These are phyloP conservation scores for Lithophane semibrunnea DNA, from an alignment of 2,888 invertebrate species.

Conservation along the genomic window DNA sequence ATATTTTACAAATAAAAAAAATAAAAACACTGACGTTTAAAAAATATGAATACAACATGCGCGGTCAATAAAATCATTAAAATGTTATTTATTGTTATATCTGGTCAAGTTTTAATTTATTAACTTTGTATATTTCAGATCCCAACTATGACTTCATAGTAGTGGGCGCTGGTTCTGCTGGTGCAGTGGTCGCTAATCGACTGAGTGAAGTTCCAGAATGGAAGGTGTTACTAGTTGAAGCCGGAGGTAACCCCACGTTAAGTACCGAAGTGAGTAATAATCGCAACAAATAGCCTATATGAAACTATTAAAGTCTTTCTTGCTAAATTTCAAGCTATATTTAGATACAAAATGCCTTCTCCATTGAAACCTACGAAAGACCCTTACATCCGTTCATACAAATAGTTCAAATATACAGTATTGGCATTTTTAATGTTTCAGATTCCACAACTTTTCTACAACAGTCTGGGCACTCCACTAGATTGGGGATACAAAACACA, in stretches of 20 bases:
- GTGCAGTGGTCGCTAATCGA: slow-evolving; percentile 91
- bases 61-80: neutral
- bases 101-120: neutral
- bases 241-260: slow-evolving; percentile 91
- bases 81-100: neutral
- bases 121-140: slow-evolving; percentile 67
- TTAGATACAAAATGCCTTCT: neutral
- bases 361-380: neutral
- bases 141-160: slow-evolving; percentile 91
- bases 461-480: slow-evolving; percentile 72
- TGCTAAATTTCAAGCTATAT: neutral
- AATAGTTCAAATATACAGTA: neutral
- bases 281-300: neutral
- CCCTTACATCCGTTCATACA: neutral
- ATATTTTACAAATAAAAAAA: neutral
- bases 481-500: slow-evolving; percentile 91
- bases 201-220: slow-evolving; percentile 89
- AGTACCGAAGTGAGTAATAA: slow-evolving; percentile 76
- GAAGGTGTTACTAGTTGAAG: slow-evolving; percentile 90
- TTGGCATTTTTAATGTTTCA: slow-evolving; percentile 60
- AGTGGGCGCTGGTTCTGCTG: slow-evolving; percentile 91
- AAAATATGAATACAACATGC: neutral
- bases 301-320: neutral
- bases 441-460: slow-evolving; percentile 77
- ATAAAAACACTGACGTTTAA: neutral